Percentiles rank a stretch among this genome's conserved stretches.
Evolutionary conservation across 1,140 invertebrate genomes (phyloP).

Genomic region (Drosophila punjabiensis): DNA sequence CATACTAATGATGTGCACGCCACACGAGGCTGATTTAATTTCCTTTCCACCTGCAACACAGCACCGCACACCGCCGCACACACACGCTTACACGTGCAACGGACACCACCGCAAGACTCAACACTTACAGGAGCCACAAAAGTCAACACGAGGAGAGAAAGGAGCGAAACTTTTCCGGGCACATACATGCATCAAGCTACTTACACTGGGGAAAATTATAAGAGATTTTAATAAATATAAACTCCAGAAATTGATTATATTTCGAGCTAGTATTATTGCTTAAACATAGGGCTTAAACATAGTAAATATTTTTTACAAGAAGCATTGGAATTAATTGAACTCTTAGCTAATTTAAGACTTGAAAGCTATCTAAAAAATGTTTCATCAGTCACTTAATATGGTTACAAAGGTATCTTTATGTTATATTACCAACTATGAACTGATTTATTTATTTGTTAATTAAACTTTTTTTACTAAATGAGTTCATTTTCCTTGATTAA

Average conservation of each 20-base stretch:
- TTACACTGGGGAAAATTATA: constrained; percentile 50
- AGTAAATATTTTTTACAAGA: too few species aligned
- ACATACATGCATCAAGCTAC: constrained; percentile 66
- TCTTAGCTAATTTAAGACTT: too few species aligned
- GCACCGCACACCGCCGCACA: constrained; percentile 1
- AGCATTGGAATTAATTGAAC: too few species aligned
- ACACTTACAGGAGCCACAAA: constrained; percentile 68
- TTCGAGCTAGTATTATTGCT: background rate
- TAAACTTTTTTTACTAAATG: too few species aligned
- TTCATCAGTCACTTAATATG: too few species aligned
- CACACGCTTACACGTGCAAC: constrained; percentile 49
- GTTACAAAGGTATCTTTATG: too few species aligned
- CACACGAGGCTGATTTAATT: constrained; percentile 82
- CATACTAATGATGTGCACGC: constrained; percentile 80
- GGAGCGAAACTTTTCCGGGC: constrained; percentile 62
- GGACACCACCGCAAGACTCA: constrained; percentile 66
- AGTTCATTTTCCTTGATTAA: too few species aligned
- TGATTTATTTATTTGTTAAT: too few species aligned
- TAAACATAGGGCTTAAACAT: too few species aligned
- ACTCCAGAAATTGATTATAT: background rate
- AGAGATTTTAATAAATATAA: too few species aligned
- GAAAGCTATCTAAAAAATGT: too few species aligned
- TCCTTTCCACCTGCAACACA: constrained; percentile 68
- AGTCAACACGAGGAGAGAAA: constrained; percentile 62
- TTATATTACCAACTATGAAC: too few species aligned